A percentile compares a stretch with the other conserved stretches of the same genome.
phyloP scores from a whole-genome alignment of 2,797 vertebrate species.

The Phoxinus dragarum region DNA sequence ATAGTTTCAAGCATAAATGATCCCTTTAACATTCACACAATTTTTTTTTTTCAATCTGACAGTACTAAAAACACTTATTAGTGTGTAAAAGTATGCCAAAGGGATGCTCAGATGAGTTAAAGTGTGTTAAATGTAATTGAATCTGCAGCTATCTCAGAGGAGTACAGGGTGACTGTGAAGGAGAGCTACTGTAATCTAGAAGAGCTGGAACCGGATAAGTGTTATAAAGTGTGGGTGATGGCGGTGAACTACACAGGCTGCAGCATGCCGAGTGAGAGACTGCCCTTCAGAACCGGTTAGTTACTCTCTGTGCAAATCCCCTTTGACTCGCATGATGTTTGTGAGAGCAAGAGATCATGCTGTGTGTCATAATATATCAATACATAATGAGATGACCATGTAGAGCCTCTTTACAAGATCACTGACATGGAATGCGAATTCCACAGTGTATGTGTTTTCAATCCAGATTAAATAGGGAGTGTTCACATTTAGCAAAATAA shows the following conservation, averaged over 20 bases:
- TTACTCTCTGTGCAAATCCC: constrained; percentile 35
- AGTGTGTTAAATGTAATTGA: constrained; percentile 17
- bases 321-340: constrained; percentile 8
- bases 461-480: background rate
- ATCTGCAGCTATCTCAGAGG: constrained; percentile 87
- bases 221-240: constrained; percentile 97
- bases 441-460: background rate
- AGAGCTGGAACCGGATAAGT: constrained; percentile 90
- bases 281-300: constrained; percentile 91
- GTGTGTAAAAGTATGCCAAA: background rate
- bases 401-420: background rate
- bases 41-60: background rate
- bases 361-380: constrained; percentile 19
- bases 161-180: constrained; percentile 95
- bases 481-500: background rate
- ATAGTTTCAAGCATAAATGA: background rate
- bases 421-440: background rate
- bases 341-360: constrained; percentile 20
- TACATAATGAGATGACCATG: constrained; percentile 14
- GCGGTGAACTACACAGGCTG: constrained; percentile 95
- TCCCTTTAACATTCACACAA: background rate
- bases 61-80: background rate
- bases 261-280: constrained; percentile 92
- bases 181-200: constrained; percentile 95
- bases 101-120: background rate